Evolutionary conservation across 2,113 vertebrate genomes (phyloP).

Genomic region (Micronycteris hirsuta): DNA sequence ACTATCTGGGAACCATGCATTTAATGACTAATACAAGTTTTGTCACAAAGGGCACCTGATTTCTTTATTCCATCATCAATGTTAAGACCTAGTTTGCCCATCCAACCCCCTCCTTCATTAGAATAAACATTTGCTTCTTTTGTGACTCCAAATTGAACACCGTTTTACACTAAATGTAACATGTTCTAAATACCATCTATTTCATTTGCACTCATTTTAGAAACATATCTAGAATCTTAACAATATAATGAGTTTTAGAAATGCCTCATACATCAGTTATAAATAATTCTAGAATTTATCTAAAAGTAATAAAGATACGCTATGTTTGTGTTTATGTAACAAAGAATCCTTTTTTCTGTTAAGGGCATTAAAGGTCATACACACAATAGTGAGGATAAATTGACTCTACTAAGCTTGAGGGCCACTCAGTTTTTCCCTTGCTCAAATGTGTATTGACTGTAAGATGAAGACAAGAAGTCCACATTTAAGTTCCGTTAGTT

Average conservation of each 20-base stretch:
- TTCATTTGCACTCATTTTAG: neutral
- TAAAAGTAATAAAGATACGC: neutral
- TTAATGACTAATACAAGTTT: neutral
- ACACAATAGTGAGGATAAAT: neutral
- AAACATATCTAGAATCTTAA: neutral
- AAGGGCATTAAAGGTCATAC: neutral
- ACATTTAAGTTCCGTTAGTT: neutral
- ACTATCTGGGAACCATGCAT: neutral
- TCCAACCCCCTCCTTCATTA: neutral
- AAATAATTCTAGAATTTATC: neutral
- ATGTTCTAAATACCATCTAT: neutral
- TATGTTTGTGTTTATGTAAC: neutral
- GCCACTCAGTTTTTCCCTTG: neutral
- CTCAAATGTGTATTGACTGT: neutral
- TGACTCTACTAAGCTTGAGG: neutral
- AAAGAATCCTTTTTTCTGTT: neutral
- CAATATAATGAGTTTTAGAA: neutral
- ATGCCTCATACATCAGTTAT: neutral
- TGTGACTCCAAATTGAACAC: neutral
- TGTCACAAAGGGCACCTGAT: neutral
- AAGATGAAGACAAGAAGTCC: neutral
- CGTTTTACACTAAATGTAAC: neutral
- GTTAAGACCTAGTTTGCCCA: neutral
- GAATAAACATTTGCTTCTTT: neutral
- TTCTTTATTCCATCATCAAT: neutral